These are phyloP conservation scores for Lepidurus arcticus DNA, from an alignment of 1,140 invertebrate species.

Conservation along the genomic window DNA sequence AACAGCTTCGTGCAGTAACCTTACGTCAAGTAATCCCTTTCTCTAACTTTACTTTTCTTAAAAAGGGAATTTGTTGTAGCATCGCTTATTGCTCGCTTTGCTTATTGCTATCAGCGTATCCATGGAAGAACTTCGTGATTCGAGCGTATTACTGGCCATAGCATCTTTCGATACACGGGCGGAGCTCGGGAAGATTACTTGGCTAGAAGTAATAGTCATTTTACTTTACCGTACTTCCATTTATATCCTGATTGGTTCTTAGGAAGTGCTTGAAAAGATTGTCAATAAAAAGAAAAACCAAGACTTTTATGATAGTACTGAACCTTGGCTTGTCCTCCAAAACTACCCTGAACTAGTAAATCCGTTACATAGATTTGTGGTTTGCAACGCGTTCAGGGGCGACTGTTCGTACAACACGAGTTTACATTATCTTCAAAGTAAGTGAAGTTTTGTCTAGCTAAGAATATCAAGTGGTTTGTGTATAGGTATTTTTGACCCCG, in stretches of 20 bases:
- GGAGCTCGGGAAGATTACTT: background rate
- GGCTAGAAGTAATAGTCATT: background rate
- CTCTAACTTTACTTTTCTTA: too few species aligned
- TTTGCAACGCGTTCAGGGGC: background rate
- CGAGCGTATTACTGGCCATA: background rate
- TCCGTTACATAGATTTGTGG: background rate
- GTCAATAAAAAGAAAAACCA: background rate
- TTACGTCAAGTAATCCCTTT: background rate
- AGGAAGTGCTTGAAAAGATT: background rate
- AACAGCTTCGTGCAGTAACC: background rate
- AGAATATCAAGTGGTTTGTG: background rate
- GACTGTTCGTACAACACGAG: background rate
- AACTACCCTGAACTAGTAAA: background rate
- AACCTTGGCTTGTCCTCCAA: background rate
- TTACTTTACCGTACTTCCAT: too few species aligned
- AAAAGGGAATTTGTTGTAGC: background rate
- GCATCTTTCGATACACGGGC: background rate
- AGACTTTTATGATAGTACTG: background rate
- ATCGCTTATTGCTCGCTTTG: background rate
- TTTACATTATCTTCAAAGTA: background rate
- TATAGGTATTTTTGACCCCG: background rate
- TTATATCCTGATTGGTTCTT: too few species aligned
- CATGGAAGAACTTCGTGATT: background rate
- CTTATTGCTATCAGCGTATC: background rate
- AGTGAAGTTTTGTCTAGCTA: background rate